These are phyloP conservation scores for Elephas maximus DNA, from an alignment of 2,113 vertebrate genomes.

Conservation along the genomic window DNA sequence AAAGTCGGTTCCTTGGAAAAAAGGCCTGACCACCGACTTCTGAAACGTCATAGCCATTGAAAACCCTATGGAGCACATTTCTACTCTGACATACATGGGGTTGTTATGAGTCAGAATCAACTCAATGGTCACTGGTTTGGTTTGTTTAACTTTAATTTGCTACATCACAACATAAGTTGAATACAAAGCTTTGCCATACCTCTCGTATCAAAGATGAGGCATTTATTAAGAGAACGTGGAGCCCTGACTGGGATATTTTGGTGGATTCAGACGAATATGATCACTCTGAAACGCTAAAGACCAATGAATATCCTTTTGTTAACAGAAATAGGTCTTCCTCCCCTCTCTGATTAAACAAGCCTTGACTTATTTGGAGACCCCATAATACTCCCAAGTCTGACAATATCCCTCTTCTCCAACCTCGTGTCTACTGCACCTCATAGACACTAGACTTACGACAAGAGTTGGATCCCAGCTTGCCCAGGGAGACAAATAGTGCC, in stretches of 20 bases:
- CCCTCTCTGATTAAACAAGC: not conserved
- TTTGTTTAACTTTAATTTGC: not conserved
- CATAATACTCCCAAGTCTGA: not conserved
- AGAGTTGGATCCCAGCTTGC: not conserved
- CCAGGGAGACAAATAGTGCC: not conserved
- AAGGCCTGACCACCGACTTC: too few species aligned
- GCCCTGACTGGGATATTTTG: not conserved
- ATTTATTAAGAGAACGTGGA: not conserved
- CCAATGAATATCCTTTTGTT: not conserved
- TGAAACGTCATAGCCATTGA: too few species aligned
- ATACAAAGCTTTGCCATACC: not conserved
- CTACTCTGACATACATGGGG: not conserved
- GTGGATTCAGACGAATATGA: not conserved
- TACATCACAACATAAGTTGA: slow-evolving; percentile 27
- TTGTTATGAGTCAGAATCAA: not conserved
- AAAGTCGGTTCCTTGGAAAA: not conserved
- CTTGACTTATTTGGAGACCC: not conserved
- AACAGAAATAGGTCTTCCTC: not conserved
- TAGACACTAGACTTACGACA: not conserved
- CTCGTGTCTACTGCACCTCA: not conserved
- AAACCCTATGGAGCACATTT: not conserved
- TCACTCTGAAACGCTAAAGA: too few species aligned
- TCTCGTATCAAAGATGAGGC: not conserved
- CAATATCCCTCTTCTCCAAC: not conserved
- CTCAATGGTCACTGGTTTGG: too few species aligned